Evolutionary conservation across 2,888 invertebrate species (phyloP).

Genomic region (Liposcelis brunnea): DNA sequence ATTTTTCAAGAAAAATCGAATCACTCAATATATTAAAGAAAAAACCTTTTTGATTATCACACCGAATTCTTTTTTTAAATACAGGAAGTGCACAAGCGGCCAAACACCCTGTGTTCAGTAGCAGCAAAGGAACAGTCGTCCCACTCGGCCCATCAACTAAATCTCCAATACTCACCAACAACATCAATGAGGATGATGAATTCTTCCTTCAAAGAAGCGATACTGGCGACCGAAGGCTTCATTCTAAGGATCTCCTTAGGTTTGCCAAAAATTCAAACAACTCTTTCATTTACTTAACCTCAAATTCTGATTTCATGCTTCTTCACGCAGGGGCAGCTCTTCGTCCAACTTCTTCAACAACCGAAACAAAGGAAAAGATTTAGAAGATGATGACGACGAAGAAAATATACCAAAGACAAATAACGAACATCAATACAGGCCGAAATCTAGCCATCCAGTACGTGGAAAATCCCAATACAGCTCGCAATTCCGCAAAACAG

Average conservation of each 20-base stretch:
- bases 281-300: too few species aligned
- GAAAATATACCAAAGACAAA: conserved; percentile 15
- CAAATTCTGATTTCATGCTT: conserved; percentile 2
- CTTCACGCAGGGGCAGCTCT: conserved; percentile 31
- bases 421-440: conserved; percentile 1
- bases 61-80: too few species aligned
- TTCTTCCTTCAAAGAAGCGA: conserved; percentile 57
- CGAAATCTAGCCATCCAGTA: neutral
- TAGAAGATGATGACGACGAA: conserved; percentile 31
- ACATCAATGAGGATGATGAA: conserved; percentile 48
- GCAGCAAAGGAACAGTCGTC: conserved; percentile 18
- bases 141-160: conserved; percentile 19
- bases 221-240: conserved; percentile 33
- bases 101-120: conserved; percentile 6
- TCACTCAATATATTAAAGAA: too few species aligned
- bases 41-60: too few species aligned
- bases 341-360: conserved; percentile 61
- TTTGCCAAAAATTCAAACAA: conserved; percentile 7
- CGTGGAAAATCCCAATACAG: conserved; percentile 7
- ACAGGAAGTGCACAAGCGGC: conserved; percentile 2
- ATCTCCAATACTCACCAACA: conserved; percentile 17
- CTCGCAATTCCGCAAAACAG: neutral
- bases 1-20: too few species aligned
- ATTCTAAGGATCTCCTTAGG: conserved; percentile 19
- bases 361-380: conserved; percentile 39